Evolutionary conservation across 1,140 invertebrate species (phyloP).

Genomic region (Mylabris phalerata): DNA sequence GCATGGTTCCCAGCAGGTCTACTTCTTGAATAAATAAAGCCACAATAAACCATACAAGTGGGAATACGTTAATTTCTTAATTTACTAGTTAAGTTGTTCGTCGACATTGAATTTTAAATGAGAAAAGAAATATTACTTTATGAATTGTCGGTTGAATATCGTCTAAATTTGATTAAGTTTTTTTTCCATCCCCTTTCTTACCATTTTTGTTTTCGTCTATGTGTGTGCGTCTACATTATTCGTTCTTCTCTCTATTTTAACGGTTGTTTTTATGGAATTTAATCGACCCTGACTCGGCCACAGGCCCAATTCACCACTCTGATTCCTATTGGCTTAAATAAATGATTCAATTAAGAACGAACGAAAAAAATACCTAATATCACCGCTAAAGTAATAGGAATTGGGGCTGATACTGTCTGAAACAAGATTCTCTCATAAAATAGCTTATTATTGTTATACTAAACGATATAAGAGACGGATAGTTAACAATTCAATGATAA

Average conservation of each 20-base stretch:
- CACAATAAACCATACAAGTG: conserved; percentile 41
- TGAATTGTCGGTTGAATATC: conserved; percentile 33
- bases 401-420: no score
- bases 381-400: no score
- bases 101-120: conserved; percentile 37
- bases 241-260: background rate
- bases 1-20: conserved; percentile 29
- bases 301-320: background rate
- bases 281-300: background rate
- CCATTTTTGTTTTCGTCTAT: background rate
- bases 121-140: conserved; percentile 37
- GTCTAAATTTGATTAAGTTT: conserved; percentile 33
- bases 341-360: background rate
- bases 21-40: conserved; percentile 38
- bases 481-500: no score
- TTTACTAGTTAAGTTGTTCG: conserved; percentile 41
- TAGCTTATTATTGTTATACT: no score
- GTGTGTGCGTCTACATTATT: background rate
- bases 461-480: no score
- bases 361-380: no score
- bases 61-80: conserved; percentile 44
- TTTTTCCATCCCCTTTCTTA: conserved; percentile 5
- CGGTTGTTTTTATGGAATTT: background rate
- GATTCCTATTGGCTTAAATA: background rate
- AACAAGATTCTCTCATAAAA: no score